Percentiles rank a stretch among this genome's conserved stretches.
Conservation (phyloP, 1,140 invertebrate genomes). For the Drosophila lini region DNA sequence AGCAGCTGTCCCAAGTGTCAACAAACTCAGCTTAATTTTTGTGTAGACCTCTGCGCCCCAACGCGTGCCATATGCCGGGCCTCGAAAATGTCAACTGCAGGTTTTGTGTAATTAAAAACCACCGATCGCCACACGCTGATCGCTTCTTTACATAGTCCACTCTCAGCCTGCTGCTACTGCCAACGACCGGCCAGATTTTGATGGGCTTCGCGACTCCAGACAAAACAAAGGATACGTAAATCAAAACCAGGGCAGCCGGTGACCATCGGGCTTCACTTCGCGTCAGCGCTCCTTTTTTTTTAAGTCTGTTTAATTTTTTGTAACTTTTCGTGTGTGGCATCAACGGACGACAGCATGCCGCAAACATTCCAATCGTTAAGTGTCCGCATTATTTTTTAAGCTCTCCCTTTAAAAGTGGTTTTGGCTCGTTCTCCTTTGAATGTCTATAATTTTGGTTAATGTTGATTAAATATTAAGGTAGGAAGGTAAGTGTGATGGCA, state of each 20-base stretch:
- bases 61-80: constrained; percentile 74
- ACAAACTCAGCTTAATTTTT: constrained; percentile 49
- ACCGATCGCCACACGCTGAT: constrained; percentile 56
- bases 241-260: constrained; percentile 57
- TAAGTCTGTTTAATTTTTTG: constrained; percentile 38
- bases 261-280: constrained; percentile 59
- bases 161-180: constrained; percentile 59
- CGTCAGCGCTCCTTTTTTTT: constrained; percentile 53
- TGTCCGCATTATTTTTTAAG: constrained; percentile 54
- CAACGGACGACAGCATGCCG: constrained; percentile 46
- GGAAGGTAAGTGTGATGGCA: constrained; percentile 21
- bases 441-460: constrained; percentile 49
- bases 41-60: constrained; percentile 29
- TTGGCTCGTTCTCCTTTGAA: constrained; percentile 8
- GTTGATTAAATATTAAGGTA: constrained; percentile 35
- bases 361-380: constrained; percentile 63
- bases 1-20: constrained; percentile 63
- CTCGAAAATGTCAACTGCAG: constrained; percentile 44
- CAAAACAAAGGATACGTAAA: constrained; percentile 35
- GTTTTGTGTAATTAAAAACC: constrained; percentile 76
- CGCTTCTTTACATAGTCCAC: constrained; percentile 64
- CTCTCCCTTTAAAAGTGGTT: constrained; percentile 27
- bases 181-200: constrained; percentile 67
- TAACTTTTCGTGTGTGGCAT: constrained; percentile 28
- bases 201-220: constrained; percentile 71